Evolutionary conservation across 2,797 vertebrate genomes (phyloP), one percentile per base, ranked within the genome.

Genomic region (Centropyge bicolor): DNA sequence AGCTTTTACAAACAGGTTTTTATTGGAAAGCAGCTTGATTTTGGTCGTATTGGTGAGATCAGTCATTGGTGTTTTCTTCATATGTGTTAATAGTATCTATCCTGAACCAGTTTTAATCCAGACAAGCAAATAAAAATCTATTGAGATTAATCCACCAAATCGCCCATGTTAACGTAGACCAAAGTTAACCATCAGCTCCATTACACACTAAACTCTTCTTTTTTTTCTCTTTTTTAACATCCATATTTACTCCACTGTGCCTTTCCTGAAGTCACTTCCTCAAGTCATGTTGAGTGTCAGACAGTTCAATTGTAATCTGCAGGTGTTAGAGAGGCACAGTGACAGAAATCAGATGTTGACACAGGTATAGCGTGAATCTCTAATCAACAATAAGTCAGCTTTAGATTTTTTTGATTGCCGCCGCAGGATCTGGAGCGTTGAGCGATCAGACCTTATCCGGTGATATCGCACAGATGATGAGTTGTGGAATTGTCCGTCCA

Each of bases 281-380:
- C 38, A 17, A 70, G 75, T 72, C 76, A 57, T 49, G 17, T 52
- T 17, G 81, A 80, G 93, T 91, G 92, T 90, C 90, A 94, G 93
- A 93, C 93, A 14, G 89, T 87, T 95, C 92, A 80, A 94, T 95
- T 92, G 85, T 82, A 91, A 93, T 95, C 93, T 90, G 82, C 82
- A 89, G 90, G 89, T 93, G 92, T 91, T 76, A 76, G 69, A 78
- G 70, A 76, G 55, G 62, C 48, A 17, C 10, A 11, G 55, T 63
- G 83, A 73, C 77, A 80, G 59, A 46, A 89, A 88, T 89, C 83
- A 85, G 73, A 89, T 76, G 71, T 69, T 84, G 73, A 76, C 69
- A 76, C 0, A 60, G 81, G 70, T 41, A 49, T 51, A 65, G 55
- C 71, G 62, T 35, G 66, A 83, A 81, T 86, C 74, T 70, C 65